Percentiles rank a stretch among this genome's conserved stretches.
Conservation (phyloP, 2,113 vertebrate species). For the Dolichotis patagonum region DNA sequence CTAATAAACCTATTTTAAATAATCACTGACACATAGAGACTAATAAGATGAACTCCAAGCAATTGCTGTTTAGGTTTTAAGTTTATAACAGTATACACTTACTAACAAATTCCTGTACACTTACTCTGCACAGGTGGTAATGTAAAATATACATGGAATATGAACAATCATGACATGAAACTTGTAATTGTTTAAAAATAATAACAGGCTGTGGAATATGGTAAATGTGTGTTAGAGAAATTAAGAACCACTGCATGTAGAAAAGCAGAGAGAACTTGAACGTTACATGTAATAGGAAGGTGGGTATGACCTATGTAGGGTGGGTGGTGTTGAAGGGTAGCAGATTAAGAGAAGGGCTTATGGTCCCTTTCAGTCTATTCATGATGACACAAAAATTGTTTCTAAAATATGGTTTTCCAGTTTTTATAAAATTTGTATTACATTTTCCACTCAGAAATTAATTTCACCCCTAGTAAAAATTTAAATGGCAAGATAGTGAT, state of each 20-base stretch:
- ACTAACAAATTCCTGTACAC: background rate
- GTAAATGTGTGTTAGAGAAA: background rate
- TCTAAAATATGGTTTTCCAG: background rate
- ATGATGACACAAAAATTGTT: background rate
- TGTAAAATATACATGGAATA: background rate
- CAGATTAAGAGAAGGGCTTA: background rate
- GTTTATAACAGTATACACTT: background rate
- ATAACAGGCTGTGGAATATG: background rate
- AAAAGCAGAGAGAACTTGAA: background rate
- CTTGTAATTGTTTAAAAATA: background rate
- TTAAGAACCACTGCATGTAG: background rate
- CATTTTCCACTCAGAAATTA: background rate
- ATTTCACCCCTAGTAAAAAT: background rate
- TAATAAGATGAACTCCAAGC: background rate
- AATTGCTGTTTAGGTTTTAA: background rate
- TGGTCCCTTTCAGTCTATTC: background rate
- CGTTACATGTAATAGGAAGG: background rate
- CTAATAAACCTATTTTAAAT: background rate
- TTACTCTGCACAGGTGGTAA: background rate
- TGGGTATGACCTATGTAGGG: background rate
- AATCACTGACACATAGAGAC: background rate
- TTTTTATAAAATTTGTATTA: background rate
- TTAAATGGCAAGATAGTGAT: background rate
- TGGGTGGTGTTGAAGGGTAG: accelerated
- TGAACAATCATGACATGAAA: background rate